These are phyloP conservation scores for Drosophila mauritiana DNA, from an alignment of 1,140 invertebrate species.

Conservation along the genomic window DNA sequence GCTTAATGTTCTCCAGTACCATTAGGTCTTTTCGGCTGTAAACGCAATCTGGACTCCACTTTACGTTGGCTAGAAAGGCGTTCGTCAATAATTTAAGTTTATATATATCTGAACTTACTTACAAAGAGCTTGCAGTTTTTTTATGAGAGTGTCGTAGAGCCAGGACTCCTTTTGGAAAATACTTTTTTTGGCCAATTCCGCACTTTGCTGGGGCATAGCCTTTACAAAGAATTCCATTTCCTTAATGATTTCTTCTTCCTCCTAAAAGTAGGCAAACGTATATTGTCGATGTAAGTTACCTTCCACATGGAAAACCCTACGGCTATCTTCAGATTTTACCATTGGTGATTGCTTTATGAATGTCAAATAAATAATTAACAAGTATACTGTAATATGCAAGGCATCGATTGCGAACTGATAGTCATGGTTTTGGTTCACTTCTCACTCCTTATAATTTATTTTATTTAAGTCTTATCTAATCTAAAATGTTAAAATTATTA, in stretches of 20 bases:
- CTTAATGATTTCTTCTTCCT: conserved; percentile 5
- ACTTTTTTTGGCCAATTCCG: conserved; percentile 56
- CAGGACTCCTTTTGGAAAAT: conserved; percentile 70
- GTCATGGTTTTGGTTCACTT: too few species aligned
- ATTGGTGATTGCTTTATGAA: neutral
- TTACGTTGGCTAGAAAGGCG: conserved; percentile 40
- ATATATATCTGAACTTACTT: conserved; percentile 1
- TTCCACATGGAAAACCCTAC: too few species aligned
- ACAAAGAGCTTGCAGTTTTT: conserved; percentile 59
- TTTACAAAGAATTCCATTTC: conserved; percentile 63
- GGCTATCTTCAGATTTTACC: conserved; percentile 1
- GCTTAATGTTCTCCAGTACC: conserved; percentile 82
- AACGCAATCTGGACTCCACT: conserved; percentile 71
- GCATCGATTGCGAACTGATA: neutral
- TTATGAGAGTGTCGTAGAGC: conserved; percentile 57
- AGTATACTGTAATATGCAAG: neutral
- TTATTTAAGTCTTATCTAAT: too few species aligned
- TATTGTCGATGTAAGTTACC: too few species aligned
- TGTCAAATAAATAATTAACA: conserved; percentile 2
- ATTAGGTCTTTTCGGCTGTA: conserved; percentile 74
- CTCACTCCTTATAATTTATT: too few species aligned
- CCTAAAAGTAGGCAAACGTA: conserved; percentile 50
- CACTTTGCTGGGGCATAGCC: conserved; percentile 55
- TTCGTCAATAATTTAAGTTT: neutral
- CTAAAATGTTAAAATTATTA: too few species aligned